Evolutionary conservation across 2,797 vertebrate genomes (phyloP).

Genomic region (Hydrolagus colliei): DNA sequence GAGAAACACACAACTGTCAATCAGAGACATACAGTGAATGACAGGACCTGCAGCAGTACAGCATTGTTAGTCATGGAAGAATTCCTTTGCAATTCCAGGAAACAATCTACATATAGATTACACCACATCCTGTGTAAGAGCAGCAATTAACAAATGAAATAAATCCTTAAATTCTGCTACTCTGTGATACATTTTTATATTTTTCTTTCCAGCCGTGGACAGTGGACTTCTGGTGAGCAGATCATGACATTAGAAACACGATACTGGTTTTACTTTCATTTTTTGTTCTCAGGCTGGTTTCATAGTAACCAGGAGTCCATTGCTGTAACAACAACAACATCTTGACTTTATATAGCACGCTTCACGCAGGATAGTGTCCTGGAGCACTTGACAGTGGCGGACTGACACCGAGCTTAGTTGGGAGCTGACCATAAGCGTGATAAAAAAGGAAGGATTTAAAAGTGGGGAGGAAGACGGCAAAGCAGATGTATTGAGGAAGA

Average conservation of each 20-base stretch:
- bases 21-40: not conserved
- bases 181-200: not conserved
- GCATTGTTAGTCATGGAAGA: not conserved
- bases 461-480: too few relatives aligned
- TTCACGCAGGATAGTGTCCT: too few relatives aligned
- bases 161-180: too few relatives aligned
- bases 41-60: not conserved
- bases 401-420: too few relatives aligned
- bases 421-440: too few relatives aligned
- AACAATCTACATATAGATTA: not conserved
- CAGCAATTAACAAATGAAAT: not conserved
- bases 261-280: too few relatives aligned
- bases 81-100: not conserved
- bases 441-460: too few relatives aligned
- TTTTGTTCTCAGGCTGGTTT: too few relatives aligned
- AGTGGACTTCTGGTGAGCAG: not conserved
- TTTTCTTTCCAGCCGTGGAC: not conserved
- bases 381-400: too few relatives aligned
- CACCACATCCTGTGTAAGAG: not conserved
- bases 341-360: not conserved
- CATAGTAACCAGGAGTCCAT: too few relatives aligned
- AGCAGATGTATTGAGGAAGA: too few relatives aligned
- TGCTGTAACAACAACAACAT: not conserved
- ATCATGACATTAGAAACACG: too few relatives aligned
- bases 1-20: not conserved